These are phyloP conservation scores for Suillia variegata DNA, from an alignment of 2,888 invertebrate species.

Conservation along the genomic window DNA sequence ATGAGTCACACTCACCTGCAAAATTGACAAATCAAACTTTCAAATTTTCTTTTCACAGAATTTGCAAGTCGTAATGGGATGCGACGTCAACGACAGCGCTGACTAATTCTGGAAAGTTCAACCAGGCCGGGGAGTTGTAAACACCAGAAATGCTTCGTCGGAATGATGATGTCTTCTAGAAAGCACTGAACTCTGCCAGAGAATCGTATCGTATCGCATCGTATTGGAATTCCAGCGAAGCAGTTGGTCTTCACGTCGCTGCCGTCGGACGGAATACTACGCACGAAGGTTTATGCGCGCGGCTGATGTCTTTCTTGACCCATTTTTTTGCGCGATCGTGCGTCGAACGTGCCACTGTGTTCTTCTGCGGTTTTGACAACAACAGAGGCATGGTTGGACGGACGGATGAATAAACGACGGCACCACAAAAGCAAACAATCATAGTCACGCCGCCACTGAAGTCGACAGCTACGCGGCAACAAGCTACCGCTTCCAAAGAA, in stretches of 20 bases:
- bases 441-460: too few relatives aligned
- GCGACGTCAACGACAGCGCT: too few relatives aligned
- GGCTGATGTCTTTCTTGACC: slow-evolving; percentile 21
- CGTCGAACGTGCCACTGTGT: slow-evolving; percentile 15
- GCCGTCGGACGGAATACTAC: background rate
- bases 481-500: too few relatives aligned
- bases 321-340: slow-evolving; percentile 20
- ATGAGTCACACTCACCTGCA: too few relatives aligned
- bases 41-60: slow-evolving; percentile 2
- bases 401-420: too few relatives aligned
- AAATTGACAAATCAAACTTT: too few relatives aligned
- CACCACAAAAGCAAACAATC: slow-evolving; percentile 6
- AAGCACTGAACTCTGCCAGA: slow-evolving; percentile 3
- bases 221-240: background rate
- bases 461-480: too few relatives aligned
- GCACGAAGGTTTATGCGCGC: slow-evolving; percentile 11
- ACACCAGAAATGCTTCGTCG: background rate
- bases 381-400: background rate
- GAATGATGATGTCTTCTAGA: background rate
- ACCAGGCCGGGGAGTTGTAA: background rate
- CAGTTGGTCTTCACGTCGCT: too few relatives aligned
- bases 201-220: too few relatives aligned
- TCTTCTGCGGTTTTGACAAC: background rate
- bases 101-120: slow-evolving; percentile 15
- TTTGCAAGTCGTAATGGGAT: too few relatives aligned